phyloP scores from a whole-genome alignment of 2,113 vertebrate genomes.

The Cebus imitator region DNA sequence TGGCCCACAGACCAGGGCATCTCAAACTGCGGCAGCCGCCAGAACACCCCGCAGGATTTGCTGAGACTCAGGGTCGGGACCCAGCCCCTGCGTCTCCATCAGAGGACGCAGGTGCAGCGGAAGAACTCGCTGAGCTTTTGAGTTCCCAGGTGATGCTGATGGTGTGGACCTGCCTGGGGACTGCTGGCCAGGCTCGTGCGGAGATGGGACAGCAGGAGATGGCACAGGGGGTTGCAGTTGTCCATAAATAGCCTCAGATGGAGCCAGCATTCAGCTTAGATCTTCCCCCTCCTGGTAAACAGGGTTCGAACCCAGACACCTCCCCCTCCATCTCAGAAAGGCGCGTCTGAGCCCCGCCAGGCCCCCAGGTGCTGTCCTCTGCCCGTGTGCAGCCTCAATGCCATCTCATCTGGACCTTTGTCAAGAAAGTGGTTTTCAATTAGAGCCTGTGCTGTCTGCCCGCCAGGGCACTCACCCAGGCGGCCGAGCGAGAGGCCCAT shows the following conservation, averaged over 20 bases:
- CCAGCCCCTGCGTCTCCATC: fast-evolving
- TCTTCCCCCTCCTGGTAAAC: neutral
- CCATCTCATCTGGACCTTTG: neutral
- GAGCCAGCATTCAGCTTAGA: neutral
- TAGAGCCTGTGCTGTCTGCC: neutral
- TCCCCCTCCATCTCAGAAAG: neutral
- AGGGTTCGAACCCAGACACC: neutral
- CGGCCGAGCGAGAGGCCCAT: neutral
- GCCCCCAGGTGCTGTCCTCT: neutral
- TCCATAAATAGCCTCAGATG: neutral
- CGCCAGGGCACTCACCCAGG: neutral
- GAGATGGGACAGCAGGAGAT: no score
- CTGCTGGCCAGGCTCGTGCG: fast-evolving
- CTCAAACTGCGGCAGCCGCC: neutral
- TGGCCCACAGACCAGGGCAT: neutral
- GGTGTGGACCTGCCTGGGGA: neutral
- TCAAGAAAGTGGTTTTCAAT: neutral
- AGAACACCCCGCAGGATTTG: neutral
- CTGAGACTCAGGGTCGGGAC: no score
- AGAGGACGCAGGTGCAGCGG: neutral
- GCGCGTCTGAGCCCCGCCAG: neutral
- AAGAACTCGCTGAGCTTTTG: neutral
- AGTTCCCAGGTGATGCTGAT: neutral
- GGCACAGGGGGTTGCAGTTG: no score
- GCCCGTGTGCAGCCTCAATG: fast-evolving